Conservation (phyloP, 2,888 invertebrate species). For the Microdon myrmicae region DNA sequence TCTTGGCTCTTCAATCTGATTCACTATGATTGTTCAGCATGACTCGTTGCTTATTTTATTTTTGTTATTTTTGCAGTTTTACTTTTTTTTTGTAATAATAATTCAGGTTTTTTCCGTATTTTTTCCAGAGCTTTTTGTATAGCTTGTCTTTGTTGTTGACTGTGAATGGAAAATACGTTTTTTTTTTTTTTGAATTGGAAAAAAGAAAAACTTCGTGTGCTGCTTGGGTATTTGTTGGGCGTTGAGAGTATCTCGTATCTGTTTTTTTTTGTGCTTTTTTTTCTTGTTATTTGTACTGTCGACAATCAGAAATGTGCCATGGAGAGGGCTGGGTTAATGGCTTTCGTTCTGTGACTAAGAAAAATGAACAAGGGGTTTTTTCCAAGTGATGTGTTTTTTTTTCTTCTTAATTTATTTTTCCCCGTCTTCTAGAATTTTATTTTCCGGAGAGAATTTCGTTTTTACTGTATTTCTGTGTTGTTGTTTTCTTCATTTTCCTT, state of each 20-base stretch:
- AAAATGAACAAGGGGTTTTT: slow-evolving; percentile 34
- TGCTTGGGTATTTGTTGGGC: not conserved
- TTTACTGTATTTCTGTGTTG: slow-evolving; percentile 15
- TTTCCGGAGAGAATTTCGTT: slow-evolving; percentile 22
- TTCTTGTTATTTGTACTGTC: slow-evolving; percentile 22
- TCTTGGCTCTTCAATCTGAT: slow-evolving; percentile 8
- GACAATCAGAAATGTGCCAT: slow-evolving; percentile 16
- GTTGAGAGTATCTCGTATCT: slow-evolving; percentile 1
- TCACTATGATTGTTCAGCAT: slow-evolving; percentile 14
- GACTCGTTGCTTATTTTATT: not conserved
- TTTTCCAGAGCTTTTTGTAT: slow-evolving; percentile 41
- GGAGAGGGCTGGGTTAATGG: slow-evolving; percentile 34
- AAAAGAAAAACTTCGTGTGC: slow-evolving; percentile 15
- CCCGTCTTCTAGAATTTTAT: slow-evolving; percentile 24
- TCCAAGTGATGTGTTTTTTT: slow-evolving; percentile 16
- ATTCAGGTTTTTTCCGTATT: slow-evolving; percentile 22
- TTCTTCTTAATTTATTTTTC: slow-evolving; percentile 25
- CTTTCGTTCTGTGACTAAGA: slow-evolving; percentile 42
- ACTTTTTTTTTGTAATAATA: slow-evolving; percentile 5
- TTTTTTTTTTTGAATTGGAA: slow-evolving; percentile 33
- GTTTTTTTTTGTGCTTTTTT: slow-evolving; percentile 10
- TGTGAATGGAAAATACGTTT: slow-evolving; percentile 25
- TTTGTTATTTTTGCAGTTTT: too few relatives aligned
- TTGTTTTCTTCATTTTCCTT: slow-evolving; percentile 9
- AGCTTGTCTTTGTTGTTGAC: slow-evolving; percentile 39